Percentiles rank a stretch among this genome's conserved stretches.
phyloP scores from a whole-genome alignment of 1,140 invertebrate species.

The Cherax destructor region DNA sequence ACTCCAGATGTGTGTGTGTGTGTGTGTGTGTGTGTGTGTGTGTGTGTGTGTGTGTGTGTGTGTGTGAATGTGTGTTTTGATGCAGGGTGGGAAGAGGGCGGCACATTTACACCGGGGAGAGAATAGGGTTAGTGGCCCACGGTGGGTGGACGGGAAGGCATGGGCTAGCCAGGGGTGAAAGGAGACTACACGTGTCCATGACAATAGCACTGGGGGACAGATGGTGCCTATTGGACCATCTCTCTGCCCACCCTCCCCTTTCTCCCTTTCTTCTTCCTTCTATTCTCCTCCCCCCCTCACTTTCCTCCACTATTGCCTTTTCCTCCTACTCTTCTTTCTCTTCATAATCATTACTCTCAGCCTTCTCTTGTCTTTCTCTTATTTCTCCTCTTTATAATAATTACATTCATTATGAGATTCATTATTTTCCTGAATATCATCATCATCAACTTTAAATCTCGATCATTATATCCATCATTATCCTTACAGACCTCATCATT shows the following conservation, averaged over 20 bases:
- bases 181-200: background rate
- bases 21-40: conserved; percentile 11
- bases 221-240: background rate
- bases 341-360: too few relatives aligned
- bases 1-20: background rate
- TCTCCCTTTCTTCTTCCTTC: background rate
- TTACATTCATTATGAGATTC: too few relatives aligned
- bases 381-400: too few relatives aligned
- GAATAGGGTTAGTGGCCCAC: background rate
- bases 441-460: too few relatives aligned
- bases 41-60: conserved; percentile 10
- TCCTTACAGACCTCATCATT: too few relatives aligned
- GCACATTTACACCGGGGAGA: background rate
- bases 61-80: background rate
- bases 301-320: too few relatives aligned
- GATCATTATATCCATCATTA: too few relatives aligned
- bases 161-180: background rate
- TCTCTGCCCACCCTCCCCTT: background rate
- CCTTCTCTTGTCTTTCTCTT: too few relatives aligned
- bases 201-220: background rate
- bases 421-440: too few relatives aligned
- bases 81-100: background rate
- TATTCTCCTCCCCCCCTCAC: background rate
- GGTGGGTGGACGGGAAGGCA: background rate
- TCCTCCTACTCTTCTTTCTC: too few relatives aligned